Evolutionary conservation across 2,888 invertebrate genomes (phyloP), one percentile per base, ranked within the genome.

Genomic region (Poecilus cupreus): DNA sequence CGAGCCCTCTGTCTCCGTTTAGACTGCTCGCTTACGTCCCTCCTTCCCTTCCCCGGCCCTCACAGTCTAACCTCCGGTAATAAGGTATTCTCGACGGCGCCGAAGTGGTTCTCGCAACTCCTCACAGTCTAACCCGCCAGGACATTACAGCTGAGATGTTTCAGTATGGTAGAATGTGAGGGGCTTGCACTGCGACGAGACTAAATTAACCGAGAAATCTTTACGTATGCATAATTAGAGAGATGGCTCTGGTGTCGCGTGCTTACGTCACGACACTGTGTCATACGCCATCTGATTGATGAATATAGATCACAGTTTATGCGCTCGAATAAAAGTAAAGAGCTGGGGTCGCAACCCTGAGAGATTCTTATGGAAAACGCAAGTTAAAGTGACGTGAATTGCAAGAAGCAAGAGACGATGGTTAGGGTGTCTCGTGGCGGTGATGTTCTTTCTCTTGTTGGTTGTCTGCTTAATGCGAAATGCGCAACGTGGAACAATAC

Each of bases 161-260:
- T 0, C n/a, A 11, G 26, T n/a, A 11, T 46, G 32, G 32, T 43
- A 57, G 74, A 54, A 13, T 49, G 57, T 80, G 80, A 60, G 20
- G 16, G n/a, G 3, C 16, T 18, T 10, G 20, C n/a, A 24, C 43
- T 43, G 60, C 87, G 88, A 87, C 86, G 87, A 87, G 87, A 87
- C 87, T 89, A 89, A 89, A 89, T 89, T 88, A 89, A 87, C 87
- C 87, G 89, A 87, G 87, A 89, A 89, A 88, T 89, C 88, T 89
- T 88, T 88, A 88, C 88, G 88, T 75, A 70, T 88, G 88, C 89
- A 88, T 89, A 89, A 89, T 89, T 89, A 89, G 89, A 86, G 87
- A 88, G 32, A 32, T 88, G 88, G 89, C 88, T 32, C 32, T 32
- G 32, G 32, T 32, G 32, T 32, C 32, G 32, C 8, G 88, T 88